A percentile compares a stretch with the other conserved stretches of the same genome.
phyloP scores from a whole-genome alignment of 2,888 invertebrate species.

The Zygogramma bicolorata region DNA sequence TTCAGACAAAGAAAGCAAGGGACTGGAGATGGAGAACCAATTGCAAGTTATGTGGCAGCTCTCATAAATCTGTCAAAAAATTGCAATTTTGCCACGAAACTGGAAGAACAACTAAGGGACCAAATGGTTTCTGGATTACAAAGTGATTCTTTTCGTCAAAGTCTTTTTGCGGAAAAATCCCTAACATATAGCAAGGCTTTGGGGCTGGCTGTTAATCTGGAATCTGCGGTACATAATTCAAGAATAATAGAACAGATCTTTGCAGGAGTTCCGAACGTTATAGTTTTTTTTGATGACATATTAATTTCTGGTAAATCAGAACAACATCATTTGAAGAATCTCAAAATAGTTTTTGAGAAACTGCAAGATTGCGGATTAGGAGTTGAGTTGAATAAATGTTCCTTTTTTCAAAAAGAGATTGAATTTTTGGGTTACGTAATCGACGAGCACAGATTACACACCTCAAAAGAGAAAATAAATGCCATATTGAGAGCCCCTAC shows the following conservation, averaged over 20 bases:
- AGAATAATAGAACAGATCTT: background rate
- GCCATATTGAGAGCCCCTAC: conserved; percentile 15
- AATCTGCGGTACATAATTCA: no score
- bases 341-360: background rate
- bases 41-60: background rate
- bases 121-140: background rate
- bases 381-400: background rate
- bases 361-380: background rate
- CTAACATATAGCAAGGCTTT: background rate
- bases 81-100: background rate
- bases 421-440: background rate
- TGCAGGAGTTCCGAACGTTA: background rate
- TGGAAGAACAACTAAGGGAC: background rate
- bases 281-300: background rate
- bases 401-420: no score
- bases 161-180: background rate
- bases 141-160: background rate
- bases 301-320: background rate
- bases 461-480: conserved; percentile 16
- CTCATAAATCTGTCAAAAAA: background rate
- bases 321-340: background rate
- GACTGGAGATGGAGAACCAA: background rate
- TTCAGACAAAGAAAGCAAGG: background rate
- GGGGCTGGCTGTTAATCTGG: no score
- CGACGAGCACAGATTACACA: conserved; percentile 21